Base-by-base conservation (phyloP, 2,888 invertebrate genomes). In the Frankliniella intonsa region DNA sequence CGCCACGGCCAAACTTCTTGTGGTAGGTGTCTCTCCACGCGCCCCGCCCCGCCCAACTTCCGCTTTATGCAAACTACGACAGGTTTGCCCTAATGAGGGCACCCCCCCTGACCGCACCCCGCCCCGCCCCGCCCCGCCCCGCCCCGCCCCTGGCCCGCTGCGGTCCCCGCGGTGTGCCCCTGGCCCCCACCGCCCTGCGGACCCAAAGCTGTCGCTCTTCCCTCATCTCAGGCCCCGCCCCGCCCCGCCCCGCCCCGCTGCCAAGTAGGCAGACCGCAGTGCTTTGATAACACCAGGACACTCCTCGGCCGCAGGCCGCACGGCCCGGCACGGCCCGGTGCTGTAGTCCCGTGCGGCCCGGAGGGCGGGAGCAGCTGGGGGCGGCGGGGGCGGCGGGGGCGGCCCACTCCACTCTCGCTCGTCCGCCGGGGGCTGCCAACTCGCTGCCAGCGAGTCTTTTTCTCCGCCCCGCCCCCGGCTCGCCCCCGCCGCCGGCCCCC, bases 51-150 rank as follows among this genome's bases (percentile, higher is more conserved):
- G 62, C 19, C 69, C 69, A 76, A 76, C 22, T 76, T 25, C 22
- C 69, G 22, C 69, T 25, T 76, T 25, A 76, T 25, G 69, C 69
- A 76, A 76, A 76, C 69, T 76, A 76, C 12, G 69, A 22, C 69
- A 76, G 69, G 69, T 76, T 76, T n/a, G 69, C 11, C 69, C 69
- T 76, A 76, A 76, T 76, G 69, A 76, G 69, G 69, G 69, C 69
- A 25, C 69, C 69, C 25, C 19, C 8, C 19, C 65, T n/a, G 7
- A 22, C 69, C 8, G 22, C 22, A 5, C 22, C 19, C n/a, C 69
- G 25, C 69, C 69, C 22, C 62, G 19, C n/a, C 17, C 62, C 62
- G 7, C 69, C 69, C 3, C 69, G 69, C 69, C 69, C 55, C 55
- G 19, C n/a, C 17, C 62, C 62, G 7, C 69, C 69, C 3, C 69